Base-by-base conservation (phyloP, 2,888 invertebrate genomes). In the Phragmatobia fuliginosa region DNA sequence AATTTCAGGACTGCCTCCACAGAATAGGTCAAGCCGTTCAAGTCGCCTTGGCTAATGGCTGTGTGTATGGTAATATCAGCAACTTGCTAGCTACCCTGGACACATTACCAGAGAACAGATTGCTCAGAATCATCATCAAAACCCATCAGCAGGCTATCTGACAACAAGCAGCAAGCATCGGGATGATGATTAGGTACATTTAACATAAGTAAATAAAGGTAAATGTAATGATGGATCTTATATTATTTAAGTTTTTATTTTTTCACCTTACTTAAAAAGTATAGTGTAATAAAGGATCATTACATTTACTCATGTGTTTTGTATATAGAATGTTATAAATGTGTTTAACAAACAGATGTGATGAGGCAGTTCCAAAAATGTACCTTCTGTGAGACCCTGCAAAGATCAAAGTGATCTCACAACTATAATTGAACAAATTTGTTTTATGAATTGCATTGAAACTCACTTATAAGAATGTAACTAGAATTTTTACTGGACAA, bases 1-100 rank as follows among this genome's bases (percentile, higher is more conserved):
- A 8, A 28, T 65, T 96, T 32, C 96, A 97, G 90, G 94, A 96
- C 64, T 95, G 96, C 64, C 91, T 98, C 72, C 98, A 98, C 88
- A 95, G 98, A 83, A 96, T 98, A 79, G 97, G 98, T 0, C 98
- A 98, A 88, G 97, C 98, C 0, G 96, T 98, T 1, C 98, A 98
- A 90, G 97, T 98, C 21, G 97, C 97, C 0, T 92, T 98, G 45
- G 96, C 97, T 28, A 97, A 97, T 36, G 97, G 97, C 73, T 97
- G 97, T 88, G 96, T 98, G 61, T 97, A 97, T 87, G 98, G 98
- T 33, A 98, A 97, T 88, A 96, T 97, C 79, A 97, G 97, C 72
- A 97, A 96, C 81, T 89, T 97, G 21, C 91, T 97, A 5, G 95
- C 96, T 36, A 93, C 96, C 4, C 83, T 97, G 28, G 96, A 96